Conservation (phyloP, 2,888 invertebrate genomes). For the Dryocosmus kuriphilus region DNA sequence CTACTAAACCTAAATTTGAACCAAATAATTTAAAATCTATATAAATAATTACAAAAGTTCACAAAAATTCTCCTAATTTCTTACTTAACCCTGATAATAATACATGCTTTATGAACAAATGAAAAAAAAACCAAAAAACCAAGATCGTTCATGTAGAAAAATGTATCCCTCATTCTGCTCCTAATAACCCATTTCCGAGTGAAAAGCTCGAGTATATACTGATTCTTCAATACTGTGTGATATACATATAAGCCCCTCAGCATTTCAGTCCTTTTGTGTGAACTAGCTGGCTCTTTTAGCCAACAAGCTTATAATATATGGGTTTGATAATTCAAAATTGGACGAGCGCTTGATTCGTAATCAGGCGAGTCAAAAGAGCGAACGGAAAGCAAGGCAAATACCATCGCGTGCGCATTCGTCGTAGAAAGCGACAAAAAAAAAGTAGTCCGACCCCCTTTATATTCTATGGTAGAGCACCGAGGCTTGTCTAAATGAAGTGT, state of each 20-base stretch:
- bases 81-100: neutral
- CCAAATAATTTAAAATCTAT: neutral
- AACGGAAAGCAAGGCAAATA: conserved; percentile 46
- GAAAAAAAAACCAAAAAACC: neutral
- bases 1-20: too few relatives aligned
- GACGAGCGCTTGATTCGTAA: conserved; percentile 39
- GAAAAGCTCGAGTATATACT: conserved; percentile 28
- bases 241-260: conserved; percentile 21
- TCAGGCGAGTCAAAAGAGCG: conserved; percentile 38
- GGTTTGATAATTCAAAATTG: conserved; percentile 33
- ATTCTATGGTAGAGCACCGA: conserved; percentile 60
- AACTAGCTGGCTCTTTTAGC: conserved; percentile 17
- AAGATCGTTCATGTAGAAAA: neutral
- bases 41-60: neutral
- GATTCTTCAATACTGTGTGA: conserved; percentile 22
- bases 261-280: conserved; percentile 6
- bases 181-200: conserved; percentile 19
- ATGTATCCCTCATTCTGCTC: neutral
- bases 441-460: conserved; percentile 59
- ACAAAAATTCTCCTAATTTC: too few relatives aligned
- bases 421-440: conserved; percentile 50
- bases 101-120: neutral
- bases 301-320: conserved; percentile 36
- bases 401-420: conserved; percentile 42
- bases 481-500: conserved; percentile 74